These are phyloP conservation scores for Drosophila malerkotliana DNA, from an alignment of 1,140 invertebrate species.

Conservation along the genomic window DNA sequence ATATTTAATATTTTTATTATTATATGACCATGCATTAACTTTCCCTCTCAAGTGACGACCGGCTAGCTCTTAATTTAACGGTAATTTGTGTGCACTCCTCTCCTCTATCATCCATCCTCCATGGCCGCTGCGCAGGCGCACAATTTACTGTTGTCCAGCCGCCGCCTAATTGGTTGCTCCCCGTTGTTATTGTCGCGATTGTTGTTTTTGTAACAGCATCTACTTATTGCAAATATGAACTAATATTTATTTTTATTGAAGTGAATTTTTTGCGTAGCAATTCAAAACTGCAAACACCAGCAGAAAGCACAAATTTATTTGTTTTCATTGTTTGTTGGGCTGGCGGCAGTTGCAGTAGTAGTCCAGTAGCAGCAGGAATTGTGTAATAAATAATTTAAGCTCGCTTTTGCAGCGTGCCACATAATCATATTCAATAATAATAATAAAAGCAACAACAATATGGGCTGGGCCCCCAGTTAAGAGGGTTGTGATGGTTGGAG, in stretches of 20 bases:
- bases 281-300: conserved; percentile 37
- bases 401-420: conserved; percentile 78
- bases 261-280: conserved; percentile 58
- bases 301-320: conserved; percentile 67
- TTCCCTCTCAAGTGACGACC: conserved; percentile 47
- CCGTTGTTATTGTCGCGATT: conserved; percentile 28
- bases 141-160: conserved; percentile 68
- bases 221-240: conserved; percentile 72
- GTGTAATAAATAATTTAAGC: conserved; percentile 81
- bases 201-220: conserved; percentile 20
- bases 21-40: too few species aligned
- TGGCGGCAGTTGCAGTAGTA: conserved; percentile 4
- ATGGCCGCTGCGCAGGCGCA: conserved; percentile 55
- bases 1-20: too few species aligned
- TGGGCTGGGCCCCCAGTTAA: conserved; percentile 44
- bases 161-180: conserved; percentile 66
- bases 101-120: neutral
- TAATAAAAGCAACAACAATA: conserved; percentile 49
- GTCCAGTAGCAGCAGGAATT: conserved; percentile 47
- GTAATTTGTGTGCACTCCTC: conserved; percentile 58
- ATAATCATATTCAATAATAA: conserved; percentile 81
- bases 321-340: conserved; percentile 48
- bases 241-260: conserved; percentile 79
- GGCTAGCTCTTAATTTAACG: conserved; percentile 67
- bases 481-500: neutral